Evolutionary conservation across 2,113 vertebrate species (phyloP), one percentile per base, ranked within the genome.

Genomic region (Apodemus speciosus): DNA sequence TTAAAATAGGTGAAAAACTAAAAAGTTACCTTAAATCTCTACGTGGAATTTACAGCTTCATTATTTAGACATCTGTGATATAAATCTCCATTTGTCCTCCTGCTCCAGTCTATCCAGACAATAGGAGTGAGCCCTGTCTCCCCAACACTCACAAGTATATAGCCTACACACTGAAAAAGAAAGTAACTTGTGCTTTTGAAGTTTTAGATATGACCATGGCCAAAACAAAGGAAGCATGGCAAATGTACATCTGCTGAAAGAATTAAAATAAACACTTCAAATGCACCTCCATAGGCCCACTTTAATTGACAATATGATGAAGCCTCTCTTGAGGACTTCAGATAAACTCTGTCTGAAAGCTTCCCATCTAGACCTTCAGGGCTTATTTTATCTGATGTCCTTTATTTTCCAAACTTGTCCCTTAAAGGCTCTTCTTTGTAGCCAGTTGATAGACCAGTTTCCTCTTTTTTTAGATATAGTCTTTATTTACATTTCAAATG

Each of bases 331-430:
- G 10, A 49, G 25, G 46, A 49, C 38, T 88, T 9, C 66, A 64
- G 20, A n/a, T 27, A 7, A 25, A 32, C 58, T 21, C 4, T 87
- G 11, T 60, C 81, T 91, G 18, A 81, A 90, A 30, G 8, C 89
- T 32, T 87, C 71, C 43, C 51, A 13, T 73, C 69, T 87, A 58
- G n/a, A 85, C 21, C 60, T 84, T 18, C 51, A 66, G 51, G 58
- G 69, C 2, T 71, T 38, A 46, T 4, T 49, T 92, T 84, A 49
- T 49, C 69, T 21, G 3, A 62, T 27, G 18, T 79, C 16, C 18
- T 92, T 92, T 73, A 56, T 75, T 71, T 81, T 92, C n/a, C 76
- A 92, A 90, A 90, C 25, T 71, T 56, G 88, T 49, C 40, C 30
- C n/a, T 60, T 30, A 27, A 40, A 60, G 20, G 56, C 56, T 60